These are phyloP conservation scores for Hoplias malabaricus DNA, from an alignment of 2,113 vertebrate species.

Conservation along the genomic window DNA sequence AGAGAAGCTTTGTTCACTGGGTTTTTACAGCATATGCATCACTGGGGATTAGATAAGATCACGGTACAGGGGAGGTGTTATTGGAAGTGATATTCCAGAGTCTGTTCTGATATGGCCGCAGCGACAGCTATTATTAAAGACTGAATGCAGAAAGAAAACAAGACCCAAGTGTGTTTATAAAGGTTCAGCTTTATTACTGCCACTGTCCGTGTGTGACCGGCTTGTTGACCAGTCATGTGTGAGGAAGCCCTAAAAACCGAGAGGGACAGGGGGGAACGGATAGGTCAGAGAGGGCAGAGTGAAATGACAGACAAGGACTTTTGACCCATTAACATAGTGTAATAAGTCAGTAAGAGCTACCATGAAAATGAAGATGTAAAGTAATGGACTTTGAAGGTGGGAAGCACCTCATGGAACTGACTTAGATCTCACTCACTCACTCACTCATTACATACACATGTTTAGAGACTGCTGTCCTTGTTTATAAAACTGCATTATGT, in stretches of 20 bases:
- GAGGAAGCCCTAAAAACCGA: not conserved
- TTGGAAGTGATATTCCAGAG: conserved; percentile 50
- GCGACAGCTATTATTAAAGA: conserved; percentile 46
- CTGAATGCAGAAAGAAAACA: conserved; percentile 7
- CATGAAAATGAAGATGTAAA: too few relatives aligned
- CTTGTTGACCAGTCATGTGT: conserved; percentile 5
- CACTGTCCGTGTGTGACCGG: not conserved
- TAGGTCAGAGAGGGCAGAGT: not conserved
- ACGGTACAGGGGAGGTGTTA: conserved; percentile 56
- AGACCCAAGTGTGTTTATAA: conserved; percentile 26
- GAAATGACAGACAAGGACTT: not conserved
- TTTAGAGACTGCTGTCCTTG: too few relatives aligned
- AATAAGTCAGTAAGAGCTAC: not conserved
- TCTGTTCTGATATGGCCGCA: not conserved
- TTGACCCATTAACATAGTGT: not conserved
- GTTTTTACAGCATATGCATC: conserved; percentile 44
- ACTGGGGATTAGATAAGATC: conserved; percentile 57
- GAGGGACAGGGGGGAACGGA: not conserved
- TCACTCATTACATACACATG: too few relatives aligned
- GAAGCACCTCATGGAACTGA: too few relatives aligned
- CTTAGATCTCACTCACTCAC: too few relatives aligned
- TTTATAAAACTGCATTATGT: too few relatives aligned
- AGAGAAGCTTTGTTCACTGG: conserved; percentile 54
- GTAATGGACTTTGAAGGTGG: too few relatives aligned
- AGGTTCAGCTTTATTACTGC: not conserved